Base-by-base conservation (phyloP, 2,113 vertebrate genomes). In the Sceloporus undulatus region DNA sequence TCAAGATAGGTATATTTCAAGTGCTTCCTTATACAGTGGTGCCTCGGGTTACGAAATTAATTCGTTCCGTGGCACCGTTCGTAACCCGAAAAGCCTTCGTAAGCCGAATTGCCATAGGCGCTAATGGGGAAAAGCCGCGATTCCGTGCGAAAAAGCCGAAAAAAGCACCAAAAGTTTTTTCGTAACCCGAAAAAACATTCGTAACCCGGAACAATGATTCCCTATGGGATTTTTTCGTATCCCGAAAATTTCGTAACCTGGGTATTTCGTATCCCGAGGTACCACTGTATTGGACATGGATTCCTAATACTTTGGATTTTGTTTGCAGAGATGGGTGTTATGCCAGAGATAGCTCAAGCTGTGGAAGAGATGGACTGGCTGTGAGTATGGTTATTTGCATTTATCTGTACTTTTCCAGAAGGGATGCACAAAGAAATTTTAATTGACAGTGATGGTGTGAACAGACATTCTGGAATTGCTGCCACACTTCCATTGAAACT, bases 331-430 rank as follows among this genome's bases (percentile, higher is more conserved):
- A 98, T 99, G 98, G 99, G 99, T 23, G 99, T 99, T 81, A 99
- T 99, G 99, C 96, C 98, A 73, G 99, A 99, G 95, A 99, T 99
- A 78, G 99, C 98, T n/a, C 98, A 99, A 96, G 99, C 99, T 34
- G 98, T 99, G 88, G 99, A 99, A 85, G 98, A 99, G 93, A 97
- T 99, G 98, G 99, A 98, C 91, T 99, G 99, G 99, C 97, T 99
- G 99, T 99, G 94, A 98, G 99, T 98, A 93, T 81, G 54, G 48
- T n/a, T 79, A 52, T 21, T 62, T 75, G 13, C 3, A 10, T 65
- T 77, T 76, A 56, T 68, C 9, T n/a, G 1, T 75, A 76, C 8
- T 54, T 76, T 52, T 74, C 9, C 79, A 65, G 40, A n/a, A 42
- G 11, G 2, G 73, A 75, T 27, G 27, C n/a, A 5, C 4, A 42